These are phyloP conservation scores for Drosophila bifasciata DNA, from an alignment of 1,140 invertebrate genomes.

Conservation along the genomic window DNA sequence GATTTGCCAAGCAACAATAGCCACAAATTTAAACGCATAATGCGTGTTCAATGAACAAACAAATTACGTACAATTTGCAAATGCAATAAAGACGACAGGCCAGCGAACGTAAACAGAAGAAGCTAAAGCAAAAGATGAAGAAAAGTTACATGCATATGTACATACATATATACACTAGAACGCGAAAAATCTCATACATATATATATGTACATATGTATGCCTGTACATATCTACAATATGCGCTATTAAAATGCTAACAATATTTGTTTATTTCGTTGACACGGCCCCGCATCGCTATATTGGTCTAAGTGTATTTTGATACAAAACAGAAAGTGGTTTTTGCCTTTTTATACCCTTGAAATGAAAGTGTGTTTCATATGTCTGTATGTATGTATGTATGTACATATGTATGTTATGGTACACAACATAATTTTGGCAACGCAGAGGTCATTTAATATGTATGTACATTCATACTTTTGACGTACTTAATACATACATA, in stretches of 20 bases:
- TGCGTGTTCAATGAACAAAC: slow-evolving; percentile 54
- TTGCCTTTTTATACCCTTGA: slow-evolving; percentile 21
- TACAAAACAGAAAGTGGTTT: slow-evolving; percentile 31
- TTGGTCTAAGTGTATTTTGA: slow-evolving; percentile 28
- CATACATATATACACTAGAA: slow-evolving; percentile 9
- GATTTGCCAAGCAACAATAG: slow-evolving; percentile 46
- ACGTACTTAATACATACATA: neutral
- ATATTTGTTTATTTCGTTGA: slow-evolving; percentile 48
- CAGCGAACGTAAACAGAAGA: slow-evolving; percentile 9
- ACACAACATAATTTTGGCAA: too few relatives aligned
- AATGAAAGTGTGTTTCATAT: too few relatives aligned
- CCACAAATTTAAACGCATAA: slow-evolving; percentile 32
- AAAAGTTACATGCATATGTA: slow-evolving; percentile 24
- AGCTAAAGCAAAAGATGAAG: neutral
- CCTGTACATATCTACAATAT: slow-evolving; percentile 10
- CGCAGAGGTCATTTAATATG: too few relatives aligned
- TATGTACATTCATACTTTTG: neutral
- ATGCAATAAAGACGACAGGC: slow-evolving; percentile 36
- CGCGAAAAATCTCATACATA: too few relatives aligned
- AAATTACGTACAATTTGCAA: slow-evolving; percentile 48
- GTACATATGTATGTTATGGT: too few relatives aligned
- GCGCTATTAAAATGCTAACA: slow-evolving; percentile 44
- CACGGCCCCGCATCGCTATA: neutral
- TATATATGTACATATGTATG: slow-evolving; percentile 7
- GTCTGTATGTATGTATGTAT: too few relatives aligned